Base-by-base conservation (phyloP, 2,888 invertebrate species). In the Meghimatium bilineatum region DNA sequence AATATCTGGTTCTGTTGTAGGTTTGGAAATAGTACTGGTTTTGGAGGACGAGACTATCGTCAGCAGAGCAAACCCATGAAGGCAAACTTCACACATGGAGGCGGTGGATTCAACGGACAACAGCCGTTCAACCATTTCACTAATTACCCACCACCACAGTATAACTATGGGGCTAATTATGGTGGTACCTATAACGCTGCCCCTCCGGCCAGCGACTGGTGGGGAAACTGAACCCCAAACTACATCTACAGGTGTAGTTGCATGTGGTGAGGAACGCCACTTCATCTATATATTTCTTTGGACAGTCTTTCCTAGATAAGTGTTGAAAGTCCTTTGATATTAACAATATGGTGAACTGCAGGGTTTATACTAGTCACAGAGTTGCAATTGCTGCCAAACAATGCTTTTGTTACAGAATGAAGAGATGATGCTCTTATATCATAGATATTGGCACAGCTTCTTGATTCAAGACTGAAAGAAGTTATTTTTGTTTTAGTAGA, bases 1-100 rank as follows among this genome's bases (percentile, higher is more conserved):
- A 56, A 23, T 38, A 23, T 36, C 34, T 60, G 60, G 38, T 5
- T 72, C 26, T 17, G 38, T 44, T 52, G 26, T 66, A 85, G 85
- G 23, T 82, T 85, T 75, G 81, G 77, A 67, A 74, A n/a, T 79
- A 75, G 74, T 26, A 77, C 77, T 38, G 69, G 80, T 29, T 71
- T 80, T 80, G 79, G 83, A 29, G 76, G 93, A 49, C 92, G 94
- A 26, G 95, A 94, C 92, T 94, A 94, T 89, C 93, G 94, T 85
- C 94, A 94, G 87, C 91, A 92, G 88, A 90, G 90, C 86, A 86
- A 86, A 34, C 85, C 86, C 5, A 88, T 88, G 38, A 88, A 89
- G 36, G 83, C 86, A n/a, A 79, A 67, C 32, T 87, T 85, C 66
- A 63, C 77, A 12, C 83, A 80, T 5, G 83, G 85, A 26, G 74